Evolutionary conservation across 2,797 vertebrate genomes (phyloP).

Genomic region (Petrocephalus schoutedeni): DNA sequence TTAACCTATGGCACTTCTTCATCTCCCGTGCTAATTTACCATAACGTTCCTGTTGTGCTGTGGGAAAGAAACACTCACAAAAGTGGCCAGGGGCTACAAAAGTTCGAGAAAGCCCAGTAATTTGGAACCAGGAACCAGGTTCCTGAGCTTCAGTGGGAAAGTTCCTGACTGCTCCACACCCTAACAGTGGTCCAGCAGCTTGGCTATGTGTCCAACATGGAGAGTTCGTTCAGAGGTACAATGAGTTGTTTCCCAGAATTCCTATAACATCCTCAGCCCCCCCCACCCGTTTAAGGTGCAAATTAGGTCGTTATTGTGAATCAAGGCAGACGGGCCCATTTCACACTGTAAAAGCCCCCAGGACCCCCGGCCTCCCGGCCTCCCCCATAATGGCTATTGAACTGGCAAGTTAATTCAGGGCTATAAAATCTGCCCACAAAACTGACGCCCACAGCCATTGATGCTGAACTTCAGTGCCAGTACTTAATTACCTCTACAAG

Average conservation of each 20-base stretch:
- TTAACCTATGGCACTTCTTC: not conserved
- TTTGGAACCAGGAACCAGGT: not conserved
- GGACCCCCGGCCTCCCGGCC: not conserved
- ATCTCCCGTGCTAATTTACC: not conserved
- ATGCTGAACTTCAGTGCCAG: not conserved
- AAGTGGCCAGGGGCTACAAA: not conserved
- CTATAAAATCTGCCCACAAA: conserved; percentile 23
- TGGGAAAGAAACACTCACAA: not conserved
- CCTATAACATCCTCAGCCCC: not conserved
- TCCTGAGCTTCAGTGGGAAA: not conserved
- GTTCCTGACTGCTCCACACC: not conserved
- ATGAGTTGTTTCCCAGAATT: not conserved
- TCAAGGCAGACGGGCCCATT: not conserved
- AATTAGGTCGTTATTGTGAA: conserved; percentile 5
- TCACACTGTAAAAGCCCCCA: not conserved
- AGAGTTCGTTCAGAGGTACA: not conserved
- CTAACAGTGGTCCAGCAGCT: not conserved
- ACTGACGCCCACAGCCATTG: conserved; percentile 21
- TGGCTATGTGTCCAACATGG: not conserved
- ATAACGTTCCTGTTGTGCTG: not conserved
- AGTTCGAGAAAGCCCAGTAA: not conserved
- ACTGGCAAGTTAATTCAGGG: conserved; percentile 29
- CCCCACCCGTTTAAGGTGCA: not conserved
- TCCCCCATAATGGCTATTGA: conserved; percentile 29
- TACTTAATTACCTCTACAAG: conserved; percentile 24